These are phyloP conservation scores for Neodiprion lecontei DNA, from an alignment of 1,140 invertebrate genomes.

Conservation along the genomic window DNA sequence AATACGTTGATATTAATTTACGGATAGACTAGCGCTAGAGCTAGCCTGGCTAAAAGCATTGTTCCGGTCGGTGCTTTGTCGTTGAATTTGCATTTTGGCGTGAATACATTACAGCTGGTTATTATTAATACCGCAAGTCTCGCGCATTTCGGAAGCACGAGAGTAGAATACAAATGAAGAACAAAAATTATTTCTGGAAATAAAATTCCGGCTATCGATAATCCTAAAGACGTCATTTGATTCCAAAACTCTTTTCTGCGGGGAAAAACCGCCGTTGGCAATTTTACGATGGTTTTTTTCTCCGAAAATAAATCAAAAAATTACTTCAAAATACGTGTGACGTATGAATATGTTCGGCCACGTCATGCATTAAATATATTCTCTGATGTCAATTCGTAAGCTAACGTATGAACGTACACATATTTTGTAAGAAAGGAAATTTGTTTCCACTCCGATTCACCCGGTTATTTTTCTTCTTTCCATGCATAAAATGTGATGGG, in stretches of 20 bases:
- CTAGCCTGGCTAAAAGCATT: background rate
- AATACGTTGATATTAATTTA: constrained; percentile 5
- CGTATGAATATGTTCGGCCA: no score
- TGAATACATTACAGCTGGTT: background rate
- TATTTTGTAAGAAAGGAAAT: no score
- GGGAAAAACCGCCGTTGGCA: no score
- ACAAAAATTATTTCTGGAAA: background rate
- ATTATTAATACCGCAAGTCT: background rate
- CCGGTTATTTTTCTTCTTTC: background rate
- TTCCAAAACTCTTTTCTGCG: no score
- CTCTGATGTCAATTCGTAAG: no score
- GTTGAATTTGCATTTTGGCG: constrained; percentile 2
- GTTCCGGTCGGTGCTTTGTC: background rate
- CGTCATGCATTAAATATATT: no score
- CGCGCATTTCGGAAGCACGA: background rate
- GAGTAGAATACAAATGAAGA: background rate
- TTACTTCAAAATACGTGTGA: no score
- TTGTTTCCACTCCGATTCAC: background rate
- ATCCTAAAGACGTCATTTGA: no score
- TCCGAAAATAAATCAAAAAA: no score
- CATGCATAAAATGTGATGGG: background rate
- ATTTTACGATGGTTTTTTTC: no score
- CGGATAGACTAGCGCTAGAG: background rate
- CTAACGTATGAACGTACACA: no score
- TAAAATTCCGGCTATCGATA: background rate